phyloP scores from a whole-genome alignment of 2,113 vertebrate genomes.

The Heteronetta atricapilla region DNA sequence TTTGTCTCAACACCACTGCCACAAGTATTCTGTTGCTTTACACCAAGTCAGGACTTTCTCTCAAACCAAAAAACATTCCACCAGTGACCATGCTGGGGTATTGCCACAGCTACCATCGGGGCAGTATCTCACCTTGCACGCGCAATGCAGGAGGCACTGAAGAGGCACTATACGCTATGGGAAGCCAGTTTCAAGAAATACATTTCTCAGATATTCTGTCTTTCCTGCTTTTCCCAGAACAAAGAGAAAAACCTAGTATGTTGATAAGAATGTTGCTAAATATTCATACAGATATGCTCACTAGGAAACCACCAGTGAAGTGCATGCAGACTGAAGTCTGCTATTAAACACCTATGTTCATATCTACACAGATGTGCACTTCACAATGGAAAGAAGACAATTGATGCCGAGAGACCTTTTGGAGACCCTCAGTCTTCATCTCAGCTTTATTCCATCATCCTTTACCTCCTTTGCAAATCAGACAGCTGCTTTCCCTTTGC shows the following conservation, averaged over 20 bases:
- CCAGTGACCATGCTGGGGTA: background rate
- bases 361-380: accelerated
- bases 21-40: background rate
- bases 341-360: accelerated
- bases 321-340: background rate
- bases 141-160: background rate
- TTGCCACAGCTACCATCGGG: background rate
- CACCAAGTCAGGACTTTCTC: background rate
- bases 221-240: background rate
- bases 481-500: background rate
- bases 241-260: background rate
- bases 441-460: background rate
- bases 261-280: background rate
- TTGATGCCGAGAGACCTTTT: background rate
- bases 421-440: background rate
- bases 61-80: background rate
- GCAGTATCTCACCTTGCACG: background rate
- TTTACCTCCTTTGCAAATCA: background rate
- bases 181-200: background rate
- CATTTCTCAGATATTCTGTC: background rate
- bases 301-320: background rate
- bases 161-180: background rate
- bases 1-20: background rate
- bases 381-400: background rate
- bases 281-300: background rate